A percentile compares a stretch with the other conserved stretches of the same genome.
These are phyloP conservation scores for Alouatta caraya DNA, from an alignment of 2,797 vertebrate genomes.

Conservation along the genomic window DNA sequence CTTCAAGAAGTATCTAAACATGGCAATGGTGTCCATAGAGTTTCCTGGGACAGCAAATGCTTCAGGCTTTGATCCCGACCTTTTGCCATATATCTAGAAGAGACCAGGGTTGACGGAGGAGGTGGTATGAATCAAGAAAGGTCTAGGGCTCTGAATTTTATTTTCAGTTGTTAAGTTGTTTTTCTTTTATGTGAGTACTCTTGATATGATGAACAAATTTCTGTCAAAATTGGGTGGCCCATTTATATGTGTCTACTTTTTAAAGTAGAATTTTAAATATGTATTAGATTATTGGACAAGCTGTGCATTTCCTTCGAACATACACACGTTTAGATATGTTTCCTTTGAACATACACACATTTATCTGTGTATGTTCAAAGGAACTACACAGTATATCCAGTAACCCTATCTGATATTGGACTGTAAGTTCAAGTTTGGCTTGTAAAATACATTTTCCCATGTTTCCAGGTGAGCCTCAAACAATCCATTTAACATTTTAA, in stretches of 20 bases:
- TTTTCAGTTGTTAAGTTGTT: neutral
- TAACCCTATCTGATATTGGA: neutral
- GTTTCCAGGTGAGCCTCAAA: constrained; percentile 33
- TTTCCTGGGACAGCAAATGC: constrained; percentile 37
- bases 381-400: neutral
- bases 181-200: neutral
- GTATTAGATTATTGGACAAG: constrained; percentile 32
- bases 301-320: neutral
- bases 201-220: neutral
- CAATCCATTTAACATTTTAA: constrained; percentile 19
- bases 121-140: constrained; percentile 4
- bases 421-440: neutral
- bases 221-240: neutral
- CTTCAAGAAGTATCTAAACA: constrained; percentile 38
- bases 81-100: neutral
- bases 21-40: neutral
- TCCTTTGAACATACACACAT: neutral
- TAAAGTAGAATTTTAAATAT: constrained; percentile 30
- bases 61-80: constrained; percentile 39
- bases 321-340: neutral
- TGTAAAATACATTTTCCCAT: neutral
- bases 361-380: neutral
- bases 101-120: neutral
- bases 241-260: neutral
- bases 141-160: neutral